Percentiles rank a stretch among this genome's conserved stretches.
phyloP scores from a whole-genome alignment of 1,140 invertebrate species.

The Tetragonula clypearis region DNA sequence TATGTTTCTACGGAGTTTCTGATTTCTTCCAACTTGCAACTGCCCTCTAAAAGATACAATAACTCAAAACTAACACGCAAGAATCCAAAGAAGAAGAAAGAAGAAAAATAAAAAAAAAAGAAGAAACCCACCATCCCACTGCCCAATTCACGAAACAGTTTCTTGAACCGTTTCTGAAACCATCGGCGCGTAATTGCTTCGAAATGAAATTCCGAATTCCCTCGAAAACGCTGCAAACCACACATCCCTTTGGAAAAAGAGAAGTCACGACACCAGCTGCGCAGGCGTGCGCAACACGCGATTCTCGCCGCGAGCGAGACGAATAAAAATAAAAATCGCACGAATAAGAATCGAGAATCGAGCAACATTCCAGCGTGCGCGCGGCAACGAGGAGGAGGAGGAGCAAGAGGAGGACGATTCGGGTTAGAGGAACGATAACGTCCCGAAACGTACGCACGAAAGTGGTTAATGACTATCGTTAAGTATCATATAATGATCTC shows the following conservation, averaged over 20 bases:
- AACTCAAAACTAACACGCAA: neutral
- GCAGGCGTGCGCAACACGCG: constrained; percentile 8
- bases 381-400: neutral
- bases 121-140: neutral
- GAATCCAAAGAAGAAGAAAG: neutral
- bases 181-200: neutral
- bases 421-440: constrained; percentile 23
- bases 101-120: neutral
- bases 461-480: constrained; percentile 51
- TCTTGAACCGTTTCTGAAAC: neutral
- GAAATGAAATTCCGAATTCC: neutral
- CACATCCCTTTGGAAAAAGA: neutral
- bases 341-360: neutral
- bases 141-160: neutral
- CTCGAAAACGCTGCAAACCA: neutral
- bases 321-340: neutral
- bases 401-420: constrained; percentile 11
- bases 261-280: neutral
- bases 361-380: constrained; percentile 11
- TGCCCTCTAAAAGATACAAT: too few relatives aligned
- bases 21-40: neutral
- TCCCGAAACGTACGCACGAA: constrained; percentile 37
- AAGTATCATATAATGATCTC: constrained; percentile 42
- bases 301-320: constrained; percentile 12
- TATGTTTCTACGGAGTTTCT: too few relatives aligned